A percentile compares a stretch with the other conserved stretches of the same genome.
Conservation (phyloP, 2,888 invertebrate genomes). For the Spodoptera picta region DNA sequence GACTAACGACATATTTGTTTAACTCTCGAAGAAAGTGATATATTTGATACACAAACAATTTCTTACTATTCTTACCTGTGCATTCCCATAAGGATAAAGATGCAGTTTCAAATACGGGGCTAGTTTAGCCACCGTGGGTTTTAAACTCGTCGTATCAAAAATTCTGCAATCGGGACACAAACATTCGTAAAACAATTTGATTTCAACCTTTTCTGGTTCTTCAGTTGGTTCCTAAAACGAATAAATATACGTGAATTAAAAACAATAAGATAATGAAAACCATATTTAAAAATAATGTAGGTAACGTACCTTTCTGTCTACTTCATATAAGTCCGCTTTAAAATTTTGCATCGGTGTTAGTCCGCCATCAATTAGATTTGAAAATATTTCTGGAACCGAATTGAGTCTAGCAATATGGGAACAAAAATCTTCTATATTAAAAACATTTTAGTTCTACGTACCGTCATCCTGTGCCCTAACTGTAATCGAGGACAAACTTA, state of each 20-base stretch:
- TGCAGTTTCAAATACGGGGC: conserved; percentile 89
- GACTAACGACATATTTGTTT: conserved; percentile 2
- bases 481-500: conserved; percentile 20
- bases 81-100: conserved; percentile 94
- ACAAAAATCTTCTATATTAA: background rate
- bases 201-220: conserved; percentile 47
- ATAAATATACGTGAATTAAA: background rate
- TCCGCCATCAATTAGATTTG: conserved; percentile 29
- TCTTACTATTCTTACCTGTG: conserved; percentile 85
- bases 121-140: conserved; percentile 89
- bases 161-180: conserved; percentile 92
- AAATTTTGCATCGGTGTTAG: conserved; percentile 18
- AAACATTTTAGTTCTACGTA: conserved; percentile 17
- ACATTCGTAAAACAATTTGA: conserved; percentile 91
- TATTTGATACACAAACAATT: background rate
- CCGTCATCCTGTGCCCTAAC: conserved; percentile 33
- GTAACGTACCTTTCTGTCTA: conserved; percentile 29
- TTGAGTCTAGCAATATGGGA: background rate
- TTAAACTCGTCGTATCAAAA: conserved; percentile 90
- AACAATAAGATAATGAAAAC: background rate
- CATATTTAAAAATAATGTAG: background rate
- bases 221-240: conserved; percentile 29
- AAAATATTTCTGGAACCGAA: conserved; percentile 36
- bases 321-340: conserved; percentile 20
- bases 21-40: background rate